Percentiles rank a stretch among this genome's conserved stretches.
Evolutionary conservation across 1,140 invertebrate species (phyloP).

Genomic region (Glossosoma conforme): DNA sequence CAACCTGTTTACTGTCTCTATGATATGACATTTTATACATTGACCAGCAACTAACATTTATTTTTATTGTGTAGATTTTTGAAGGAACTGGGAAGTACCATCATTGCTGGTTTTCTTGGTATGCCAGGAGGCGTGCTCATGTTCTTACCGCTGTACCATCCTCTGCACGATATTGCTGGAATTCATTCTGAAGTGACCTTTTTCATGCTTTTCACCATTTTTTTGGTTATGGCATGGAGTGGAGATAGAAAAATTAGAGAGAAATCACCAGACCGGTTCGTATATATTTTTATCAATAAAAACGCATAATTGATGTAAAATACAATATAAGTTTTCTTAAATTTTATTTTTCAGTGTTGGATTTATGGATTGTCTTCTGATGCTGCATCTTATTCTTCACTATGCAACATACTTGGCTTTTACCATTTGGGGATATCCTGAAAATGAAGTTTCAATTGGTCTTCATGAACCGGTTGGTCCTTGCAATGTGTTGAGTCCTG

Average conservation of each 20-base stretch:
- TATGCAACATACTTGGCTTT: conserved; percentile 49
- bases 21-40: too few species aligned
- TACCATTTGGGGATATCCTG: conserved; percentile 59
- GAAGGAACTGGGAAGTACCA: conserved; percentile 53
- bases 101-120: conserved; percentile 57
- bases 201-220: conserved; percentile 59
- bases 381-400: conserved; percentile 48
- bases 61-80: conserved; percentile 47
- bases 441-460: conserved; percentile 63
- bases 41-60: too few species aligned
- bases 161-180: conserved; percentile 61
- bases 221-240: conserved; percentile 53
- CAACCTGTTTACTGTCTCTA: too few species aligned
- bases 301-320: background rate
- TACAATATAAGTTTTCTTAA: conserved; percentile 7
- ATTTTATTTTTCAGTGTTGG: conserved; percentile 36
- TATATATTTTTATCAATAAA: conserved; percentile 9
- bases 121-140: conserved; percentile 66
- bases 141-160: conserved; percentile 70
- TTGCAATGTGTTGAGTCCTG: conserved; percentile 56
- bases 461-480: conserved; percentile 71
- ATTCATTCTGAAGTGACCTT: conserved; percentile 70
- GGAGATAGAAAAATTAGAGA: conserved; percentile 47
- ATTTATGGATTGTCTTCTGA: conserved; percentile 42
- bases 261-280: conserved; percentile 18